These are phyloP conservation scores for Lepetodrilus schrolli DNA, from an alignment of 2,888 invertebrate genomes.

Conservation along the genomic window DNA sequence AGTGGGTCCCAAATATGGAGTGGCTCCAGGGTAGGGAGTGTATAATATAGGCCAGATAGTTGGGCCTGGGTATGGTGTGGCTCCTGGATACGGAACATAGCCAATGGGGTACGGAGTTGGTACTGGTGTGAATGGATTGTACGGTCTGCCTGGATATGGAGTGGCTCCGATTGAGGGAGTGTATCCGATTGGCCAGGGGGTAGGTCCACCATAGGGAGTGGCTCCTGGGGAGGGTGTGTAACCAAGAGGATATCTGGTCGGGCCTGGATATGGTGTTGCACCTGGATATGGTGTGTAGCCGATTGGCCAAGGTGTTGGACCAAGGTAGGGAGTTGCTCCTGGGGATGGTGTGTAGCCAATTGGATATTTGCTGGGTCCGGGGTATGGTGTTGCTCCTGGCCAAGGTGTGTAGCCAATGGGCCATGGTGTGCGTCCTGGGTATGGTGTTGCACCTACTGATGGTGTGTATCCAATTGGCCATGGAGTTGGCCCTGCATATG, in stretches of 20 bases:
- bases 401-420: neutral
- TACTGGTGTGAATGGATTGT: neutral
- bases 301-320: conserved; percentile 27
- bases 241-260: neutral
- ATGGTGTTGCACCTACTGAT: neutral
- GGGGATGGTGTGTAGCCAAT: conserved; percentile 14
- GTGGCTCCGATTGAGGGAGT: too few relatives aligned
- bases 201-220: neutral
- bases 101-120: neutral
- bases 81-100: neutral
- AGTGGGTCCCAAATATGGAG: conserved; percentile 7
- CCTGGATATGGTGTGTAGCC: conserved; percentile 23
- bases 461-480: neutral
- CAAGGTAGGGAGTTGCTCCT: neutral
- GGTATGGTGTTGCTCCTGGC: conserved; percentile 24
- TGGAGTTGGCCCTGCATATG: neutral
- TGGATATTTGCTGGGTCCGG: conserved; percentile 18
- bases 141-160: neutral
- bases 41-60: conserved; percentile 27
- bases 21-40: conserved; percentile 31
- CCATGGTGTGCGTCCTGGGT: neutral
- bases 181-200: conserved; percentile 24
- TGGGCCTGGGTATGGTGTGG: conserved; percentile 23
- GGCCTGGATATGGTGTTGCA: conserved; percentile 16
- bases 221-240: neutral